Percentiles rank a stretch among this genome's conserved stretches.
Evolutionary conservation across 1,140 invertebrate genomes (phyloP).

Genomic region (Platorchestia sp.): DNA sequence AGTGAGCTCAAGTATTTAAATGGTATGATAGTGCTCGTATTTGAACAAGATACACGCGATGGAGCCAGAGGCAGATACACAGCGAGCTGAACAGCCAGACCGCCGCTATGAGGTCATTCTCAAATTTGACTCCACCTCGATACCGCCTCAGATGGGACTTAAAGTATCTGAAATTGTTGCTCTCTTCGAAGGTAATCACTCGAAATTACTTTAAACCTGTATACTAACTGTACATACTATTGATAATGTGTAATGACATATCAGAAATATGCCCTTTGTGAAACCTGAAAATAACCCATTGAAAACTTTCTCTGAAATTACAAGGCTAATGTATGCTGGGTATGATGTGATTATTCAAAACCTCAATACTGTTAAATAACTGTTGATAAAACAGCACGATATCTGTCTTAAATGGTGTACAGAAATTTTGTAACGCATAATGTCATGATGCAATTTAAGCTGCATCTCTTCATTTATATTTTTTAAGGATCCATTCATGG

Average conservation of each 20-base stretch:
- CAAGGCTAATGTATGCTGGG: not conserved
- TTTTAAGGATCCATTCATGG: no score
- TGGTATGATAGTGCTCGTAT: not conserved
- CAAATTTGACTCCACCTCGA: not conserved
- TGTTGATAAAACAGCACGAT: no score
- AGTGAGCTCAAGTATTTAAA: not conserved
- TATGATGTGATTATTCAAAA: not conserved
- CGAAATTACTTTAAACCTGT: not conserved
- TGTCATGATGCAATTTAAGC: no score
- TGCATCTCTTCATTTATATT: no score
- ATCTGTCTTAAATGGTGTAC: no score
- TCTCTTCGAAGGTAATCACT: constrained; percentile 25
- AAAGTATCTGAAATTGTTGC: not conserved
- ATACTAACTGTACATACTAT: not conserved
- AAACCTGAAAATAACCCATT: not conserved
- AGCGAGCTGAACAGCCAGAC: not conserved
- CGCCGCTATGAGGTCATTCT: not conserved
- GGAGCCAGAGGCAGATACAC: not conserved
- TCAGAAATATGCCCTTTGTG: not conserved
- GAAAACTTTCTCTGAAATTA: not conserved
- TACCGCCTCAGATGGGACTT: not conserved
- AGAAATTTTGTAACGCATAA: no score
- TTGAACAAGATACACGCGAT: not conserved
- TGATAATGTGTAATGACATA: not conserved
- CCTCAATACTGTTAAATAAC: no score